Evolutionary conservation across 2,888 invertebrate genomes (phyloP), one percentile per base, ranked within the genome.

Genomic region (Erebia ligea): DNA sequence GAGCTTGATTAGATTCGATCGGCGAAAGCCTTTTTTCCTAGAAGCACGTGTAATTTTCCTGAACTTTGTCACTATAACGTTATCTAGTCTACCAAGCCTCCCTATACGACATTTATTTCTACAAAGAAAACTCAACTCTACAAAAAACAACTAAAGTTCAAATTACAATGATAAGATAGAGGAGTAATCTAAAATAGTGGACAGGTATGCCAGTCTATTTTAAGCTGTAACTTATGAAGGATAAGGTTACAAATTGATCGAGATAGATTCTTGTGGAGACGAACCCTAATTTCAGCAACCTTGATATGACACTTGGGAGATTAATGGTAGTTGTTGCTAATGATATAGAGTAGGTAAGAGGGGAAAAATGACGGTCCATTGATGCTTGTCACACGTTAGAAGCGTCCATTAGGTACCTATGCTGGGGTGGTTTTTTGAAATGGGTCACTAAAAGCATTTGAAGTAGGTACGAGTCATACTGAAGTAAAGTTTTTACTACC

Each of bases 231-330:
- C 2, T 15, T 19, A 10, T 54, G 19, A 45, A 17, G 0, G 25
- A 58, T 65, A 68, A 61, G 56, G 54, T 68, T 34, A 15, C 21
- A 56, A 34, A 50, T 68, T 15, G 50, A 17, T 25, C 21, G 50
- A 13, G 15, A 10, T 25, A 19, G 48, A 11, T 52, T 45, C 10
- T 19, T 34, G 1, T 6, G 45, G 25, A 17, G 56, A 54, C 57
- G 52, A 62, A 64, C 65, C 66, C 66, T 63, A 72, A 69, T 72
- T 72, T 67, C 40, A 57, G 52, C 63, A 66, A 66, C 72, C 72
- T 69, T 69, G 72, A 67, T 52, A 67, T 67, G 68, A 72, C 72
- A 69, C 66, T 65, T 63, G 50, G 61, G 66, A 69, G 72, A 69
- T 72, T 72, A 69, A 72, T 72, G 68, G 34, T 45, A 59, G 68